A percentile compares a stretch with the other conserved stretches of the same genome.
phyloP scores from a whole-genome alignment of 37 sponge, comb jelly and placozoan genomes.

The Chondrosia reniformis region DNA sequence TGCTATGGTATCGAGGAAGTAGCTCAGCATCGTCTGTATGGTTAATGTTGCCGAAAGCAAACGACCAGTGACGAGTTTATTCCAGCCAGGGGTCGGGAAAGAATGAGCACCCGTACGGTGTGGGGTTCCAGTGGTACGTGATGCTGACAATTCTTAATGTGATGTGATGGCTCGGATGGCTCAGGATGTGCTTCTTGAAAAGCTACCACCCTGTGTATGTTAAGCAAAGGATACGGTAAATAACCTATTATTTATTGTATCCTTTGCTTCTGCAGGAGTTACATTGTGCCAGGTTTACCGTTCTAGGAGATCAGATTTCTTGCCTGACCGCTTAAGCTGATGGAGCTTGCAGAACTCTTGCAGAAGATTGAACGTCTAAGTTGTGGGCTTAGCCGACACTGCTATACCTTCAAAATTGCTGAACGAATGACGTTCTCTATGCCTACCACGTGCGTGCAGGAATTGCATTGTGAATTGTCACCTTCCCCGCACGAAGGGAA shows the following conservation, averaged over 20 bases:
- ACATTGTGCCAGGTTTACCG: too few species aligned
- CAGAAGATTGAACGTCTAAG: conserved; percentile 21
- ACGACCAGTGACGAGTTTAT: conserved; percentile 23
- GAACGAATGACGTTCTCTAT: too few species aligned
- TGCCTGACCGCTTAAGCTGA: conserved; percentile 17
- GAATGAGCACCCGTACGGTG: neutral
- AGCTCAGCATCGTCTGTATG: conserved; percentile 15
- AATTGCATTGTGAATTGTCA: neutral
- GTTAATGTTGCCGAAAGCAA: neutral
- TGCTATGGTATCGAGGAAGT: conserved; percentile 18
- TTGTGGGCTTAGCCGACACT: neutral
- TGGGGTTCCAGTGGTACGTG: neutral
- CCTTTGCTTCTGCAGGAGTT: neutral
- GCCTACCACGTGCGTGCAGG: neutral
- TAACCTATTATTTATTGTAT: neutral
- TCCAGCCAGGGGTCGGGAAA: conserved; percentile 3
- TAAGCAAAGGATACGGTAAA: conserved; percentile 14
- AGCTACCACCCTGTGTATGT: neutral
- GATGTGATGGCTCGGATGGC: too few species aligned
- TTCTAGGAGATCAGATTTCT: neutral
- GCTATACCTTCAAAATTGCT: conserved; percentile 1
- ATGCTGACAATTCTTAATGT: neutral
- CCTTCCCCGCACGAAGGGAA: neutral
- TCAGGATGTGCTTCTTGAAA: conserved; percentile 8
- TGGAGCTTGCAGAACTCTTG: conserved; percentile 15